Evolutionary conservation across 2,888 invertebrate species (phyloP), one percentile per base, ranked within the genome.

Genomic region (Deilephila elpenor): DNA sequence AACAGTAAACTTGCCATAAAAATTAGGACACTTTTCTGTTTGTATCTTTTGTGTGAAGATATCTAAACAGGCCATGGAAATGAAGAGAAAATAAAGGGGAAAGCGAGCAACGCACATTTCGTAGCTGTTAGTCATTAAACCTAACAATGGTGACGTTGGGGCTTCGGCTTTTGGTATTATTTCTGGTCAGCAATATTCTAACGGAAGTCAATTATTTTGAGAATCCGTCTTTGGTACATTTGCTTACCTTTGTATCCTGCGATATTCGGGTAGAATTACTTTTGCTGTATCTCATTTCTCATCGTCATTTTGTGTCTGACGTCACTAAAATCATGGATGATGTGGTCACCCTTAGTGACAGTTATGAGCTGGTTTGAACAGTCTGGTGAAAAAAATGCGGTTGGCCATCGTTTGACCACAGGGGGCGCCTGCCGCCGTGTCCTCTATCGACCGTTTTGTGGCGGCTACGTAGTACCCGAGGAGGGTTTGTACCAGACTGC

Each of bases 361-460:
- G 56, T 56, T 5, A 56, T n/a, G 6, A n/a, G 56, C 5, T 56
- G 56, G 14, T 61, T 61, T 61, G 19, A 19, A 14, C 2, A 62
- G 62, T 62, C 17, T 17, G 19, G 6, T 61, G 29, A 61, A 61
- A 61, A 61, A 34, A 61, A 37, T 20, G n/a, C 34, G 37, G n/a
- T 37, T 34, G 62, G 19, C 37, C 34, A 62, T 34, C 3, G 62
- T n/a, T n/a, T 8, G 62, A 34, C 62, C 37, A 37, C 19, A 56
- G n/a, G 62, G 32, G 34, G 62, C 17, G 62, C 62, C 7, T 19
- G 34, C 62, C 62, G 34, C 34, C 62, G 34, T 62, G 37, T 29
- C 61, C 32, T 34, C n/a, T 62, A 62, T 62, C 62, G 62, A 62
- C 37, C 62, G 62, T 32, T 14, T 60, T 25, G 61, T 61, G 61